A percentile compares a stretch with the other conserved stretches of the same genome.
Conservation (phyloP, 1,140 invertebrate species). For the Neodiprion virginianus region DNA sequence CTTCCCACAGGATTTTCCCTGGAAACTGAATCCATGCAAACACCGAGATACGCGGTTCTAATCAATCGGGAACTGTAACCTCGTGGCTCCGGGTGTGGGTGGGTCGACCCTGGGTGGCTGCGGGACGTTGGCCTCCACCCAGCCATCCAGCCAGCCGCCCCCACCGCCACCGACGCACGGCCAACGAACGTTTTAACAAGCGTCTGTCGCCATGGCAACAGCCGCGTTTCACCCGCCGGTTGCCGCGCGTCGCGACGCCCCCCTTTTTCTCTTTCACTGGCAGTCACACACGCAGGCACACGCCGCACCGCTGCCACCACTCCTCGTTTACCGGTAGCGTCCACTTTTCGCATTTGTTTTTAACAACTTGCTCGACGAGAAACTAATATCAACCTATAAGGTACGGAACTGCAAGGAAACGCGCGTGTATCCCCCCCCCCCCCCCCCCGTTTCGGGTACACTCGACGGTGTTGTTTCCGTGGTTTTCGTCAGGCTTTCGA, state of each 20-base stretch:
- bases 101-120: conserved; percentile 54
- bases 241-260: conserved; percentile 30
- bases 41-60: background rate
- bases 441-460: no score
- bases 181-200: conserved; percentile 45
- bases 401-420: no score
- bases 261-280: background rate
- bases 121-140: conserved; percentile 59
- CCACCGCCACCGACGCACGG: conserved; percentile 52
- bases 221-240: conserved; percentile 56
- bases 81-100: conserved; percentile 37
- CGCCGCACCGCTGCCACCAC: no score
- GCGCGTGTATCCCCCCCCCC: no score
- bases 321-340: no score
- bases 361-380: no score
- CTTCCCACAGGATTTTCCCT: no score
- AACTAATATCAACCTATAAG: no score
- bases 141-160: conserved; percentile 10
- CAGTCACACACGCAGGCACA: background rate
- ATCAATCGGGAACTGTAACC: background rate
- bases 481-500: no score
- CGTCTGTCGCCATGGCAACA: conserved; percentile 64
- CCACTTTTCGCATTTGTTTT: no score
- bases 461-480: no score
- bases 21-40: no score